phyloP scores from a whole-genome alignment of 53 echinoderm and acorn worm genomes.

The Henricia sp. region DNA sequence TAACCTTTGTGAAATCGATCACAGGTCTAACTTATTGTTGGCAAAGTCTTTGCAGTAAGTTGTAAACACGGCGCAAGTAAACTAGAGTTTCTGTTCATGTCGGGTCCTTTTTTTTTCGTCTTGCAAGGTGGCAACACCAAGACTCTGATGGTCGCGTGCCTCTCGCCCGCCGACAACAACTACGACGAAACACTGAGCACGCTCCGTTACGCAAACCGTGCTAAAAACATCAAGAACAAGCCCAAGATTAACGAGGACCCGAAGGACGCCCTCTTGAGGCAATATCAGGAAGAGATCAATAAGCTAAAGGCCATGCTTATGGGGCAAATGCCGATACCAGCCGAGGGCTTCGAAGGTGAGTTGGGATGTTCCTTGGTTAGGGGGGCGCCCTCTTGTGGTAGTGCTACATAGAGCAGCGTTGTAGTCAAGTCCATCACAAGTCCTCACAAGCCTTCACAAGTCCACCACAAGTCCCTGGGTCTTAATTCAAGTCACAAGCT shows the following conservation, averaged over 20 bases:
- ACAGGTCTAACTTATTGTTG: too few relatives aligned
- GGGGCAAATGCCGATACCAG: slow-evolving; percentile 95
- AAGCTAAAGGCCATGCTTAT: slow-evolving; percentile 94
- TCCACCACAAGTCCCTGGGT: too few relatives aligned
- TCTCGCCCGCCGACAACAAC: slow-evolving; percentile 99
- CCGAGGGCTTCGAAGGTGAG: slow-evolving; percentile 81
- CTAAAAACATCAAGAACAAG: slow-evolving; percentile 99
- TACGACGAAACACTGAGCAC: slow-evolving; percentile 98
- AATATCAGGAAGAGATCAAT: slow-evolving; percentile 98
- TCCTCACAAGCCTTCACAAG: too few relatives aligned
- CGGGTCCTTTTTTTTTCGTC: neutral
- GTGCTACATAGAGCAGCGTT: too few relatives aligned
- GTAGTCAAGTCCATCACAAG: too few relatives aligned
- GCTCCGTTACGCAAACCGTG: slow-evolving; percentile 98
- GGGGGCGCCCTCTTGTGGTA: too few relatives aligned
- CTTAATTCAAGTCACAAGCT: too few relatives aligned
- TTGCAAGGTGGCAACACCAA: slow-evolving; percentile 97
- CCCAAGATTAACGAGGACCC: slow-evolving; percentile 99
- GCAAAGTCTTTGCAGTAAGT: too few relatives aligned
- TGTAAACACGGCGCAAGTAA: too few relatives aligned
- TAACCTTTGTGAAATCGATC: too few relatives aligned
- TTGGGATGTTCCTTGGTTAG: too few relatives aligned
- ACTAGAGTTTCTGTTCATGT: too few relatives aligned
- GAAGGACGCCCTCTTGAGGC: slow-evolving; percentile 95
- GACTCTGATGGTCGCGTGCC: slow-evolving; percentile 98